Conservation (phyloP, 2,113 vertebrate species). For the Anolis sagrei region DNA sequence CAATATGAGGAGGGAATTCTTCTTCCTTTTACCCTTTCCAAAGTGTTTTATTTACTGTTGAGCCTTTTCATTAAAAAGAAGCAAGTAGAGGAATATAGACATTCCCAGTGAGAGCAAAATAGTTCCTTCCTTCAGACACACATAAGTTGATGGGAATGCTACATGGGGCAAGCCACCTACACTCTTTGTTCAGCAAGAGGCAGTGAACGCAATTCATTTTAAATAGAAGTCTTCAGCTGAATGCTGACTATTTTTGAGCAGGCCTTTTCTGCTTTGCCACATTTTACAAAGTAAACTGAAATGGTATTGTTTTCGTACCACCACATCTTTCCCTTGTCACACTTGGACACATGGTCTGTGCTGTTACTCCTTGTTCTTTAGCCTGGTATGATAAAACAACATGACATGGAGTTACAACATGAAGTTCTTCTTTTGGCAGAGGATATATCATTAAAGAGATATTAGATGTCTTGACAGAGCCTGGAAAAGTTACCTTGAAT, state of each 20-base stretch:
- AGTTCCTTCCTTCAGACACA: background rate
- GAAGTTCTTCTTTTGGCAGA: background rate
- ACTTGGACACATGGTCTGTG: background rate
- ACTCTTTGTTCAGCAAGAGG: constrained; percentile 6
- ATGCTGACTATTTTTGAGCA: background rate
- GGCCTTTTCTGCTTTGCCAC: background rate
- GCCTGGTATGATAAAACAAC: background rate
- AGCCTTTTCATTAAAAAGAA: constrained; percentile 23
- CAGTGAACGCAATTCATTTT: constrained; percentile 1
- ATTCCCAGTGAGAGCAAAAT: background rate
- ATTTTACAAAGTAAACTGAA: background rate
- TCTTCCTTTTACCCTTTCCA: background rate
- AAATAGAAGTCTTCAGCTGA: background rate
- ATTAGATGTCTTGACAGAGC: no score
- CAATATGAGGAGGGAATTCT: background rate
- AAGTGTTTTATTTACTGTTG: constrained; percentile 14
- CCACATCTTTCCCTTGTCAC: background rate
- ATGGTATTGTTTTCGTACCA: background rate
- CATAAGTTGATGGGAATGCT: constrained; percentile 1
- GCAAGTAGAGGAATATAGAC: constrained; percentile 3
- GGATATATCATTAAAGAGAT: no score
- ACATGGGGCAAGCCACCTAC: background rate
- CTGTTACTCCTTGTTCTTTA: background rate
- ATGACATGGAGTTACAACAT: background rate
- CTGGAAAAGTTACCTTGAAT: background rate